Conservation (phyloP, 2,888 invertebrate species). For the Heterodera filipjevi region DNA sequence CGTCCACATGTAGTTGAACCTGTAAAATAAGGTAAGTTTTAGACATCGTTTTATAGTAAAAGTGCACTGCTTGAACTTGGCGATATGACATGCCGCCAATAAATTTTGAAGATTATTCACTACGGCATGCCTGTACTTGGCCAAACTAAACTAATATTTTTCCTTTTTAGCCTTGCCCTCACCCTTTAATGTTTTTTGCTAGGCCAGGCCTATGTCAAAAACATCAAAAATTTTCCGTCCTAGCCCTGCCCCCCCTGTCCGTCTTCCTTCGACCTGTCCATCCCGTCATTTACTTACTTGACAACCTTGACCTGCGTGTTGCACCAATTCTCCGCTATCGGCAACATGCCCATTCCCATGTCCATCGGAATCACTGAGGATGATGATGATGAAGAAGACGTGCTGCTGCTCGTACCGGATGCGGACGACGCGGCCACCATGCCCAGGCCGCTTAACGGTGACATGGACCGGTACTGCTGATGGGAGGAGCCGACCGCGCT, state of each 20-base stretch:
- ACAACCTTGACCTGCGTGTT: slow-evolving; percentile 72
- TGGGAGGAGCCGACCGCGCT: slow-evolving; percentile 28
- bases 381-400: not conserved
- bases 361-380: slow-evolving; percentile 25
- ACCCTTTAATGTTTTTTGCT: too few relatives aligned
- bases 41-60: not conserved
- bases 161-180: too few relatives aligned
- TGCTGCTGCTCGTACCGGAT: slow-evolving; percentile 3
- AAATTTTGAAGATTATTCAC: too few relatives aligned
- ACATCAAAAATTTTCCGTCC: too few relatives aligned
- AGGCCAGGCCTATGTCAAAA: too few relatives aligned
- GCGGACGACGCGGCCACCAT: slow-evolving; percentile 21
- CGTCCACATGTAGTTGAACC: slow-evolving; percentile 99
- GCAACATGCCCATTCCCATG: slow-evolving; percentile 25
- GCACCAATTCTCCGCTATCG: slow-evolving; percentile 99
- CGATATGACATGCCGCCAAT: too few relatives aligned
- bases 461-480: slow-evolving; percentile 32
- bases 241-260: too few relatives aligned
- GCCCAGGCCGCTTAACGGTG: slow-evolving; percentile 29
- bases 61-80: too few relatives aligned
- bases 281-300: slow-evolving; percentile 69
- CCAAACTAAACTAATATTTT: too few relatives aligned
- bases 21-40: not conserved
- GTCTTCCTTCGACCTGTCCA: not conserved
- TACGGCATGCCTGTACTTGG: too few relatives aligned